Evolutionary conservation across 1,140 invertebrate species (phyloP).

Genomic region (Drosophila santomea): DNA sequence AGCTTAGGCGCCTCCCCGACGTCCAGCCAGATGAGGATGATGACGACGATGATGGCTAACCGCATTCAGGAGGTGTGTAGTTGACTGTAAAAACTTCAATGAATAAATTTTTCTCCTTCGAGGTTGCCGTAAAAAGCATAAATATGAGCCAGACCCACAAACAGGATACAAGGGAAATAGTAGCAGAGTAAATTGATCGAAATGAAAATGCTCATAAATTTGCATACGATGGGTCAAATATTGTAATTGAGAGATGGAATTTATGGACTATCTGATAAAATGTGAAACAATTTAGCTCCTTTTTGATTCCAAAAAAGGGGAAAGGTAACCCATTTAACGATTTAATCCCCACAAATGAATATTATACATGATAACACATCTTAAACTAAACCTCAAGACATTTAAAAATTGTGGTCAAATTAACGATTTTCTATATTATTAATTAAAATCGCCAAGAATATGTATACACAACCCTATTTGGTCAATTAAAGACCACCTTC

Average conservation of each 20-base stretch:
- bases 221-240: conserved; percentile 57
- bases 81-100: conserved; percentile 83
- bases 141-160: conserved; percentile 57
- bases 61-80: conserved; percentile 77
- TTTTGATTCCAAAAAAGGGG: conserved; percentile 10
- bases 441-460: too few species aligned
- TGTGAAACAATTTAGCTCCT: conserved; percentile 29
- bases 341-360: too few species aligned
- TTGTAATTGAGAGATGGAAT: conserved; percentile 67
- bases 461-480: conserved; percentile 29
- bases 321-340: conserved; percentile 2
- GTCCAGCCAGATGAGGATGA: conserved; percentile 8
- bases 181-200: conserved; percentile 71
- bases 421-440: too few species aligned
- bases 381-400: too few species aligned
- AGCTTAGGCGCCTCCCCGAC: conserved; percentile 19
- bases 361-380: not conserved
- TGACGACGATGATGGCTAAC: conserved; percentile 40
- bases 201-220: conserved; percentile 77
- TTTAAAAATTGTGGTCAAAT: too few species aligned
- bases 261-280: conserved; percentile 43
- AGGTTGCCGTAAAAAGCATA: conserved; percentile 63
- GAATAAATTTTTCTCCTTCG: conserved; percentile 72
- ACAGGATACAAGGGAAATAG: conserved; percentile 40
- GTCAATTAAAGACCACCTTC: conserved; percentile 53